Evolutionary conservation across 2,113 vertebrate genomes (phyloP).

Genomic region (Protobothrops mucrosquamatus): DNA sequence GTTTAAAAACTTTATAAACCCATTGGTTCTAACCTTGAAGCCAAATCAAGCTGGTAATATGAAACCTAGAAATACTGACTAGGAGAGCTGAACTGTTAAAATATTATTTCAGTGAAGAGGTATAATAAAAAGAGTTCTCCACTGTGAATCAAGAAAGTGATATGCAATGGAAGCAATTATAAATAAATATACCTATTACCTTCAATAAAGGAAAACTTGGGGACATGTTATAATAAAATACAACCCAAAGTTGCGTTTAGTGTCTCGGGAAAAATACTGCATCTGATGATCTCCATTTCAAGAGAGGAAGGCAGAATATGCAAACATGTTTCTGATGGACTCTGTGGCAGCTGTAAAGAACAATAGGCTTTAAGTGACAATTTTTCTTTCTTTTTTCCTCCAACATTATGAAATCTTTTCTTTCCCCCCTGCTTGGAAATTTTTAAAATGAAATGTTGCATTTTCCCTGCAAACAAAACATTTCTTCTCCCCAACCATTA

Average conservation of each 20-base stretch:
- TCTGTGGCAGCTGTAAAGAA: background rate
- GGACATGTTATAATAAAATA: background rate
- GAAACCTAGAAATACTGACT: background rate
- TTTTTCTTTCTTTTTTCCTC: background rate
- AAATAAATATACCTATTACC: background rate
- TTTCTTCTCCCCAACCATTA: background rate
- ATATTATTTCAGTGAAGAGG: background rate
- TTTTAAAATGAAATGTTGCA: conserved; percentile 3
- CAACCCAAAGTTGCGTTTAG: background rate
- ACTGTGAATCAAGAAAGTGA: background rate
- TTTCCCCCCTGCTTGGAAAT: background rate
- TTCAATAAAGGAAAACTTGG: background rate
- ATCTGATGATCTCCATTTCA: background rate
- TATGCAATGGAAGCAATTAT: background rate
- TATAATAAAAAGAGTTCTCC: background rate
- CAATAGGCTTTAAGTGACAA: background rate
- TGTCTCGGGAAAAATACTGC: background rate
- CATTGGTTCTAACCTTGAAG: background rate
- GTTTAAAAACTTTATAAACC: background rate
- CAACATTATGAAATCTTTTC: background rate
- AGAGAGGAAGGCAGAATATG: background rate
- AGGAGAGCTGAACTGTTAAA: background rate
- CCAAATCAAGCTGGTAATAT: background rate
- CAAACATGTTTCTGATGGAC: background rate
- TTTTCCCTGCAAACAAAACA: background rate